A percentile compares a stretch with the other conserved stretches of the same genome.
These are phyloP conservation scores for Bucco capensis DNA, from an alignment of 2,113 vertebrate species.

Conservation along the genomic window DNA sequence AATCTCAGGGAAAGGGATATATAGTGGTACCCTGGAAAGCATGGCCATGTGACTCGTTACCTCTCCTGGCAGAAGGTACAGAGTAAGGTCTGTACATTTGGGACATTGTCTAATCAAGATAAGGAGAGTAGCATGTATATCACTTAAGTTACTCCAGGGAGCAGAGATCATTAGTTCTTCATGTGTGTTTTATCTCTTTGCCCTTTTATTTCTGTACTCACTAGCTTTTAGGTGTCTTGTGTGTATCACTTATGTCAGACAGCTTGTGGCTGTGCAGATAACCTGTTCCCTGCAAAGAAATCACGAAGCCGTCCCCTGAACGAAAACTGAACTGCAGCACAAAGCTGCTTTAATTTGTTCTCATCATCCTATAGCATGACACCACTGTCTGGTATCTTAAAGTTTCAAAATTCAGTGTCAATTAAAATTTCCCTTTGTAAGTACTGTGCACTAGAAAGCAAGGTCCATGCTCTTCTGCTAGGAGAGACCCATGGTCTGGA, in stretches of 20 bases:
- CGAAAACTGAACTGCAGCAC: background rate
- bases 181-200: background rate
- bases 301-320: background rate
- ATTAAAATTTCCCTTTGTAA: constrained; percentile 47
- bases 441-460: background rate
- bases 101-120: background rate
- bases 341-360: constrained; percentile 9
- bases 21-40: background rate
- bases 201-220: background rate
- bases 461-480: background rate
- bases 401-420: constrained; percentile 44
- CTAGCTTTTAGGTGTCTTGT: background rate
- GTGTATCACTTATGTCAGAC: background rate
- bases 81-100: background rate
- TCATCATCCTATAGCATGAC: background rate
- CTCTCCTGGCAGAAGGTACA: background rate
- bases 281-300: background rate
- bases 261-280: background rate
- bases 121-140: rapidly evolving
- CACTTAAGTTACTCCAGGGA: rapidly evolving
- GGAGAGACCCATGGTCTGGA: background rate
- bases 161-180: background rate
- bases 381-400: background rate
- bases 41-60: rapidly evolving
- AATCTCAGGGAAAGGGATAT: background rate